Evolutionary conservation across 2,113 vertebrate species (phyloP), one percentile per base, ranked within the genome.

Genomic region (Chamaea fasciata): DNA sequence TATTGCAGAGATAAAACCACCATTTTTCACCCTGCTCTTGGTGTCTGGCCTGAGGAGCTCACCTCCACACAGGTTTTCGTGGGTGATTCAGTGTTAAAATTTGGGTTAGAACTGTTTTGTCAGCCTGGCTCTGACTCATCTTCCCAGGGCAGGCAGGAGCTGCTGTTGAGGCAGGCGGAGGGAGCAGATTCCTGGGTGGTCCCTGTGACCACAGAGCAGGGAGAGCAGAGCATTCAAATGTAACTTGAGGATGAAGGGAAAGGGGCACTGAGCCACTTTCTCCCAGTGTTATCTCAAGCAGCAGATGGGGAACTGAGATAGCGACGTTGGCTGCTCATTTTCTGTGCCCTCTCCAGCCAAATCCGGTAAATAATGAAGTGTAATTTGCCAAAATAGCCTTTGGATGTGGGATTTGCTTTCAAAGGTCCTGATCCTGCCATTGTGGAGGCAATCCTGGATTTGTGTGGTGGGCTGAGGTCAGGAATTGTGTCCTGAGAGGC

Each of bases 101-200:
- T 37, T 33, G 53, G 89, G 82, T 73, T 64, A 57, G 82, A 52
- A 67, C 24, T 0, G 33, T 87, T 83, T 71, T 42, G 50, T 81
- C 35, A 73, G 63, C 82, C 49, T 17, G n/a, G 5, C 10, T 53
- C 46, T 92, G 95, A 95, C 46, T 97, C 95, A 93, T 71, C 67
- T 64, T 85, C 57, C 75, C 88, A 44, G 78, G 42, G 85, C 84
- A 55, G 12, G 52, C 22, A 55, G 21, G 60, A 90, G 47, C 68
- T 84, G 94, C 94, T 18, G 62, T 55, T 84, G 41, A 90, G 84
- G 59, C 83, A 53, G 94, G 16, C 73, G 9, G 92, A 92, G 93
- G 94, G 94, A 95, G 69, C 8, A 7, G 90, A 91, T 91, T 86
- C 92, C 92, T 97, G 95, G 96, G 96, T 97, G 97, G 97, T 97